A percentile compares a stretch with the other conserved stretches of the same genome.
These are phyloP conservation scores for Adoxophyes honmai DNA, from an alignment of 1,140 invertebrate species.

Conservation along the genomic window DNA sequence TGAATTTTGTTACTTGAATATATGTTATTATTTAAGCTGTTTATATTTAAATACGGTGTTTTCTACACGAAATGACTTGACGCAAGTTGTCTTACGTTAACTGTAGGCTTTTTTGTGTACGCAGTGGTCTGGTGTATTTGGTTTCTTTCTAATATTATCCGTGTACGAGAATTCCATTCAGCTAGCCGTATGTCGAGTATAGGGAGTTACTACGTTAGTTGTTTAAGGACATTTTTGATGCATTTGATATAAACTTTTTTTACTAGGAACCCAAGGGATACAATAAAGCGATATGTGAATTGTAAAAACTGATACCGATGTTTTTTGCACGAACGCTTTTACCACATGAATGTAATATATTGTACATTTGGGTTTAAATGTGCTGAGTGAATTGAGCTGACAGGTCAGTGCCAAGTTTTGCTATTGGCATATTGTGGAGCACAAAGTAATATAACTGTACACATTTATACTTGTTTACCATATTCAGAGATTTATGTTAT, in stretches of 20 bases:
- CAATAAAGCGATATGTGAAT: conserved; percentile 62
- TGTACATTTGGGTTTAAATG: conserved; percentile 76
- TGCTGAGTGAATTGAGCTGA: conserved; percentile 71
- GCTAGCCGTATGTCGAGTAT: conserved; percentile 62
- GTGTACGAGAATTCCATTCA: conserved; percentile 57
- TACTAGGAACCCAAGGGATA: conserved; percentile 68
- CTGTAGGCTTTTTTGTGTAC: conserved; percentile 58
- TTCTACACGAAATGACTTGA: conserved; percentile 62
- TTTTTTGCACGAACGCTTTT: conserved; percentile 70
- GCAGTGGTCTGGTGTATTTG: conserved; percentile 63
- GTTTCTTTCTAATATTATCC: conserved; percentile 64
- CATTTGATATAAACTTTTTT: conserved; percentile 77
- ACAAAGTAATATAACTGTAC: conserved; percentile 42
- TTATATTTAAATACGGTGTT: conserved; percentile 68
- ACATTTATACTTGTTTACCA: conserved; percentile 61
- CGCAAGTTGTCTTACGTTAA: conserved; percentile 56
- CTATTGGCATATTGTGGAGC: conserved; percentile 66
- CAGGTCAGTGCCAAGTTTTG: conserved; percentile 70
- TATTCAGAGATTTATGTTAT: conserved; percentile 60
- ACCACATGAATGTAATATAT: conserved; percentile 75
- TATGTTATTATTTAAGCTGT: conserved; percentile 73
- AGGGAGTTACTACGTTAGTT: conserved; percentile 71
- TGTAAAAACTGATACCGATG: conserved; percentile 67
- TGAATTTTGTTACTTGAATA: conserved; percentile 64
- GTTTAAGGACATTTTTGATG: conserved; percentile 76